Conservation (phyloP, 2,113 vertebrate genomes). For the Podilymbus podiceps region DNA sequence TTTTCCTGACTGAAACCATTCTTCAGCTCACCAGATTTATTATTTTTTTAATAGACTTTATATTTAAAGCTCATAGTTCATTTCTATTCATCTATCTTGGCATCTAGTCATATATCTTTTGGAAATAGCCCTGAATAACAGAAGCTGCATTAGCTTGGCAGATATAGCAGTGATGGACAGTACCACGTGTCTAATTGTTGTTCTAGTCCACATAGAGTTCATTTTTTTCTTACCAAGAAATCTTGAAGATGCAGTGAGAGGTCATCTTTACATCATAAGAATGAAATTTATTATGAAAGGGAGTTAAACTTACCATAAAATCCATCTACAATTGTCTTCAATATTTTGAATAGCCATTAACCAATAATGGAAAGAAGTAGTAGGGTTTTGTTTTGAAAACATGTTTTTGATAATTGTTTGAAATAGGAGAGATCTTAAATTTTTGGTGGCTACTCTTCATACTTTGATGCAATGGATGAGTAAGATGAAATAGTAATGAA, state of each 20-base stretch:
- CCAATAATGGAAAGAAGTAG: not conserved
- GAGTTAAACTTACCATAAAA: not conserved
- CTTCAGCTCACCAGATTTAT: not conserved
- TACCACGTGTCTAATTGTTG: not conserved
- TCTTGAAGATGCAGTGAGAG: not conserved
- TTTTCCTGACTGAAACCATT: not conserved
- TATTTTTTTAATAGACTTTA: not conserved
- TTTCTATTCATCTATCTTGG: not conserved
- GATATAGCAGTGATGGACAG: not conserved
- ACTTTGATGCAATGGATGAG: not conserved
- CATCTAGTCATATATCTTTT: not conserved
- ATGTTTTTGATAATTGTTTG: not conserved
- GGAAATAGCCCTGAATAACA: slow-evolving; percentile 1
- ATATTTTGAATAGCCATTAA: not conserved
- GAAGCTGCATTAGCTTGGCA: slow-evolving; percentile 5
- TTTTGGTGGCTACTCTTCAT: not conserved
- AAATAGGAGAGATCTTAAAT: not conserved
- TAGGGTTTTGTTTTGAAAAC: not conserved
- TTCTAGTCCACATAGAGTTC: not conserved
- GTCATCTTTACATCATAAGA: not conserved
- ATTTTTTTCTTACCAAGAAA: not conserved
- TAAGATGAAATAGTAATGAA: not conserved
- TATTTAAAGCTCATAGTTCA: not conserved
- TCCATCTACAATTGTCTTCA: not conserved
- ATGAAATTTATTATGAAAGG: not conserved